Evolutionary conservation across 2,888 invertebrate genomes (phyloP).

Genomic region (Anticlea derivata): DNA sequence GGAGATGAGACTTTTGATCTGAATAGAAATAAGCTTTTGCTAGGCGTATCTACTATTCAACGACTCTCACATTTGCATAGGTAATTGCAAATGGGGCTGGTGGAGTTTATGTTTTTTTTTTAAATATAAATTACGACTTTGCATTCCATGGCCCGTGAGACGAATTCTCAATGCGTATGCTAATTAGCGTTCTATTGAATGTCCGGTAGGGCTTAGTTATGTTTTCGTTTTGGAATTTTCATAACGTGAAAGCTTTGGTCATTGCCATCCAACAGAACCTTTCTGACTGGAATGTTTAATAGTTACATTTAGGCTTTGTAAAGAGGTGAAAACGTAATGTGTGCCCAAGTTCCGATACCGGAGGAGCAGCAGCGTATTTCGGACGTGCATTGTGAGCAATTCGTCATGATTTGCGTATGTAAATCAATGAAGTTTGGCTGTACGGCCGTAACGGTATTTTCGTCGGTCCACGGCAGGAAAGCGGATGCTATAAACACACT

Average conservation of each 20-base stretch:
- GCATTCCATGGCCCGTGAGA: slow-evolving; percentile 10
- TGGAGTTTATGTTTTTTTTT: slow-evolving; percentile 26
- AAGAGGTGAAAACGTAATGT: slow-evolving; percentile 31
- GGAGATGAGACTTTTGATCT: slow-evolving; percentile 52
- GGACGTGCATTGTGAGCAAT: slow-evolving; percentile 74
- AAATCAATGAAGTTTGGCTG: slow-evolving; percentile 79
- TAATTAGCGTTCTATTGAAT: slow-evolving; percentile 7
- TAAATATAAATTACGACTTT: slow-evolving; percentile 38
- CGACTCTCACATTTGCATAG: slow-evolving; percentile 34
- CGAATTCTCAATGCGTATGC: not conserved
- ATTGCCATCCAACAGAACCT: not conserved
- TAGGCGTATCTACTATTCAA: slow-evolving; percentile 30
- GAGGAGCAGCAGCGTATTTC: slow-evolving; percentile 59
- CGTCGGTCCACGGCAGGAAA: slow-evolving; percentile 78
- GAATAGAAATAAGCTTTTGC: slow-evolving; percentile 43
- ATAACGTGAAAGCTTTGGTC: not conserved
- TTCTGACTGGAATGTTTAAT: not conserved
- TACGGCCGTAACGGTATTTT: slow-evolving; percentile 80
- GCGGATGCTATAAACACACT: slow-evolving; percentile 82
- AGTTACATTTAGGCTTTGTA: not conserved
- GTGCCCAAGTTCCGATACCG: slow-evolving; percentile 45
- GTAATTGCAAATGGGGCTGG: slow-evolving; percentile 31
- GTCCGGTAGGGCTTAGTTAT: slow-evolving; percentile 2
- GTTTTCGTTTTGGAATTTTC: too few relatives aligned
- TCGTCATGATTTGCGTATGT: slow-evolving; percentile 82